phyloP scores from a whole-genome alignment of 2,113 vertebrate genomes.

The Hyperoodon ampullatus region DNA sequence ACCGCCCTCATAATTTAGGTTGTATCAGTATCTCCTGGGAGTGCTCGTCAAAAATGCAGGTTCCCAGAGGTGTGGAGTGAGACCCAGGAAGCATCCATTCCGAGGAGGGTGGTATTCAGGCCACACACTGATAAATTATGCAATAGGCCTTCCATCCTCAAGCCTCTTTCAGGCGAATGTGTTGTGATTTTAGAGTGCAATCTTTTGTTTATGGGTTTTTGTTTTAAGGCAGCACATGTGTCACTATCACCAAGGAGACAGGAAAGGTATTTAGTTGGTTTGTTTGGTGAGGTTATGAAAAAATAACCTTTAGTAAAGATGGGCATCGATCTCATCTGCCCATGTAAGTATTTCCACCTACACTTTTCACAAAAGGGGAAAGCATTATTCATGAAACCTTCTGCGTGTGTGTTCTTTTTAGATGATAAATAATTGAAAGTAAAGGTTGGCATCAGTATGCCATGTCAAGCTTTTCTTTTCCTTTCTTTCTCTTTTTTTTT shows the following conservation, averaged over 20 bases:
- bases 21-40: rapidly evolving
- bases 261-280: constrained; percentile 10
- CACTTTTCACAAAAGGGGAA: constrained; percentile 54
- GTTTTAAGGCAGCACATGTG: constrained; percentile 19
- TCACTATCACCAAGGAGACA: constrained; percentile 42
- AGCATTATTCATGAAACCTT: constrained; percentile 48
- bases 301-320: neutral
- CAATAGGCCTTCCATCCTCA: neutral
- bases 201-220: constrained; percentile 38
- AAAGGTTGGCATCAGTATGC: constrained; percentile 63
- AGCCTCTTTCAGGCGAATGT: neutral
- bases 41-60: neutral
- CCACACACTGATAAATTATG: neutral
- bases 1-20: neutral
- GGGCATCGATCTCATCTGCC: neutral
- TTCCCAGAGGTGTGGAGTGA: neutral
- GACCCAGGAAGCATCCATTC: neutral
- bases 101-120: neutral
- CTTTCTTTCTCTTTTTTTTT: constrained; percentile 11
- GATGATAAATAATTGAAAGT: constrained; percentile 78
- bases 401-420: constrained; percentile 41
- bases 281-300: constrained; percentile 24
- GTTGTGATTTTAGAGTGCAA: neutral
- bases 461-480: constrained; percentile 19
- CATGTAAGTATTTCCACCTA: constrained; percentile 34